Conservation (phyloP, 2,888 invertebrate species). For the Xanthorhoe designata region DNA sequence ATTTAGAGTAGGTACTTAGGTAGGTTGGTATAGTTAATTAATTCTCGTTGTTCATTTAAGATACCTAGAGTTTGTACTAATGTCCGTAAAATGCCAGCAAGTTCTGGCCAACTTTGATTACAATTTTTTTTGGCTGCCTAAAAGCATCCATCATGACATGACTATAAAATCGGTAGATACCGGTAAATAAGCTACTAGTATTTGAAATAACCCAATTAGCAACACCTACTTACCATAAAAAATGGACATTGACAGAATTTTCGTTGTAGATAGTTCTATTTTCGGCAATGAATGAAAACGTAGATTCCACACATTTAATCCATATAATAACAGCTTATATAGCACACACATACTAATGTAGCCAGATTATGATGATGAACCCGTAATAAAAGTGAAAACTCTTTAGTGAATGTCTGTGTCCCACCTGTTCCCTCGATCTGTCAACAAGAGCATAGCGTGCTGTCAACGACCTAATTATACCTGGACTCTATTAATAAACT, state of each 20-base stretch:
- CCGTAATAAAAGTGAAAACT: slow-evolving; percentile 61
- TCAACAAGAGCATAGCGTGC: slow-evolving; percentile 50
- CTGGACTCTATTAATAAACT: slow-evolving; percentile 60
- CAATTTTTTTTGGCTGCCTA: no score
- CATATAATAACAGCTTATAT: slow-evolving; percentile 2
- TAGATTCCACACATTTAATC: neutral
- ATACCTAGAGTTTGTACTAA: neutral
- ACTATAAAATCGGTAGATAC: no score
- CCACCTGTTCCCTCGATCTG: slow-evolving; percentile 54
- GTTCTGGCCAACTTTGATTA: no score
- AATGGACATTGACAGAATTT: no score
- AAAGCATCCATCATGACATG: no score
- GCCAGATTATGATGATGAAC: neutral
- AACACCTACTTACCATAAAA: no score
- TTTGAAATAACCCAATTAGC: no score
- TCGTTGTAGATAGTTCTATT: neutral
- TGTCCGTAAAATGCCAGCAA: no score
- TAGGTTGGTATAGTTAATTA: no score
- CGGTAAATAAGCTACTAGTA: no score
- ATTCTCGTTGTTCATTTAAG: slow-evolving; percentile 16
- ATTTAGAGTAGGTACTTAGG: slow-evolving; percentile 44
- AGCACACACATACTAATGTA: neutral
- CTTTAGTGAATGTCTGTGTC: slow-evolving; percentile 60
- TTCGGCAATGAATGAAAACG: neutral
- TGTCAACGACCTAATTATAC: slow-evolving; percentile 65